A percentile compares a stretch with the other conserved stretches of the same genome.
Evolutionary conservation across 2,888 invertebrate species (phyloP).

Genomic region (Polyommatus iphigenia): DNA sequence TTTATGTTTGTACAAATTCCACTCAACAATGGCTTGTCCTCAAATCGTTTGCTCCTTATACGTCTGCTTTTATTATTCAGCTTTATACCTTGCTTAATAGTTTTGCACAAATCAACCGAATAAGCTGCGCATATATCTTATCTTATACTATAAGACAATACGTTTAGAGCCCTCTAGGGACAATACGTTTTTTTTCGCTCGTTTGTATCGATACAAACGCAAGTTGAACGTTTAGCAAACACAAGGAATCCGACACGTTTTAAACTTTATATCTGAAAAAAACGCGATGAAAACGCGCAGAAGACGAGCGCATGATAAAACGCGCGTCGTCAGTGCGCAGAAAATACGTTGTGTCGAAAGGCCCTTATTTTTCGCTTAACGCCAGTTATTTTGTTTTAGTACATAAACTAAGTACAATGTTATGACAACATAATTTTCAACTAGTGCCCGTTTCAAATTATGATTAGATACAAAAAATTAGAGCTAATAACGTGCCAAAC

Average conservation of each 20-base stretch:
- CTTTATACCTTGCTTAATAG: background rate
- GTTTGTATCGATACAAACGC: no score
- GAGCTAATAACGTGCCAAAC: slow-evolving; percentile 36
- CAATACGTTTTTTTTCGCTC: no score
- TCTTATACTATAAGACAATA: no score
- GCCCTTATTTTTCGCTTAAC: no score
- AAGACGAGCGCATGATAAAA: no score
- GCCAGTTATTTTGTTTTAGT: background rate
- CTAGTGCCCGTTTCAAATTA: background rate
- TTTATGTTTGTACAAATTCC: slow-evolving; percentile 1
- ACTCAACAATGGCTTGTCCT: background rate
- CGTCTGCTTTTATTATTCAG: background rate
- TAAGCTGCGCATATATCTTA: background rate
- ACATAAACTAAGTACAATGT: background rate
- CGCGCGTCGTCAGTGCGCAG: no score
- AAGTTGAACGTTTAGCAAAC: no score
- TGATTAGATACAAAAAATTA: background rate
- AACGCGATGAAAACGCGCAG: no score
- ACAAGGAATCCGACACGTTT: no score
- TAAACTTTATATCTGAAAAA: no score
- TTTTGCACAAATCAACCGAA: background rate
- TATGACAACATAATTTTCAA: slow-evolving; percentile 1
- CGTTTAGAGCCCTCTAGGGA: no score
- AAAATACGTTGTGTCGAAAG: no score
- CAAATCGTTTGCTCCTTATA: background rate